Evolutionary conservation across 2,888 invertebrate species (phyloP).

Genomic region (Xanthia icteritia): DNA sequence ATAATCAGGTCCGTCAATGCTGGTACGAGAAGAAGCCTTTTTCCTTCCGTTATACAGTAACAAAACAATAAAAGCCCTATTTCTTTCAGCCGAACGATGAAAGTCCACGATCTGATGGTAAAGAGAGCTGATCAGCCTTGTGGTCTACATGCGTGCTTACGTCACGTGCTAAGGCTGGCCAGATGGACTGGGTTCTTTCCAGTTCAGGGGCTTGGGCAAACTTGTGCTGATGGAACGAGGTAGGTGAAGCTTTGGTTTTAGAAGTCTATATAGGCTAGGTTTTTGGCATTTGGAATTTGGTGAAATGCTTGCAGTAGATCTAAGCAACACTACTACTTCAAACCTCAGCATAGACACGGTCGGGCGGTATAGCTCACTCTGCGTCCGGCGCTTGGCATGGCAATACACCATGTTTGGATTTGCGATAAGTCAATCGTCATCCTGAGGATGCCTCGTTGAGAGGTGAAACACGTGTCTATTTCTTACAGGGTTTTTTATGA

Average conservation of each 20-base stretch:
- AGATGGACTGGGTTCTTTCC: constrained; percentile 77
- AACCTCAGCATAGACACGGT: too few relatives aligned
- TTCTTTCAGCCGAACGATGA: constrained; percentile 51
- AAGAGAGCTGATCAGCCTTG: constrained; percentile 49
- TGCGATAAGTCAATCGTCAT: too few relatives aligned
- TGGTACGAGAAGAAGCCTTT: constrained; percentile 13
- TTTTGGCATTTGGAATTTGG: background rate
- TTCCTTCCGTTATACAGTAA: too few relatives aligned
- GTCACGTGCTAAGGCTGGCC: constrained; percentile 70
- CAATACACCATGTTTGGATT: too few relatives aligned
- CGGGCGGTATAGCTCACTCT: too few relatives aligned
- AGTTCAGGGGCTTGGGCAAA: constrained; percentile 70
- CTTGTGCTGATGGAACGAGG: constrained; percentile 61
- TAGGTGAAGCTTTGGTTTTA: constrained; percentile 42
- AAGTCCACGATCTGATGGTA: constrained; percentile 32
- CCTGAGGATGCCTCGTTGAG: too few relatives aligned
- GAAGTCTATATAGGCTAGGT: background rate
- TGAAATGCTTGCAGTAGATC: background rate
- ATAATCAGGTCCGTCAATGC: background rate
- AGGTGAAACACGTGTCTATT: too few relatives aligned
- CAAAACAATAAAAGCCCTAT: constrained; percentile 1
- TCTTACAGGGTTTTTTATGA: too few relatives aligned
- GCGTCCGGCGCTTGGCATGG: too few relatives aligned
- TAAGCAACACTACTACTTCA: background rate
- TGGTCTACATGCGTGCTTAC: constrained; percentile 70